Evolutionary conservation across 2,113 vertebrate species (phyloP), one percentile per base, ranked within the genome.

Genomic region (Semnopithecus entellus): DNA sequence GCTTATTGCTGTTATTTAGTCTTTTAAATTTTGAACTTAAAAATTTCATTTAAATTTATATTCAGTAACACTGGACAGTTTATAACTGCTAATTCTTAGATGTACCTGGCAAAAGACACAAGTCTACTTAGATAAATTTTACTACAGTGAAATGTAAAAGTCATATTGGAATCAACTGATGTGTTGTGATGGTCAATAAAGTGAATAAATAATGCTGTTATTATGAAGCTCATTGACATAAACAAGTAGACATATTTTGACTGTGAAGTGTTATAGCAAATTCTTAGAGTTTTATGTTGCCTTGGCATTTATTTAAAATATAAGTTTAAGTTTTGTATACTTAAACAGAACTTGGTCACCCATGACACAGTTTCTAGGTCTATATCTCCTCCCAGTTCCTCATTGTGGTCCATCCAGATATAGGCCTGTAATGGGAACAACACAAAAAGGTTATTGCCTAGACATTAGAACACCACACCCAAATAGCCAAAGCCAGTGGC

Each of bases 31-130:
- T 84, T 59, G 14, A 83, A 25, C 35, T 88, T 59, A 38, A 40
- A 83, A 92, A 83, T 68, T 76, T 20, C 40, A 57, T 92, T 92
- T 59, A 68, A 95, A 59, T 43, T 27, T 93, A 35, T 96, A 16
- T 70, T 83, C 30, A 83, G 14, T 78, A 40, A 2, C 82, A 52
- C 27, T 83, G 10, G 10, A 48, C 23, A 68, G 18, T 78, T 89
- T 14, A 27, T 50, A 89, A 50, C 25, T 50, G 25, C 50, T 88
- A 13, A 88, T 68, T 82, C 32, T 3, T 83, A 45, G 25, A 20
- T 20, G 40, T 48, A 20, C 48, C 70, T 76, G 35, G 57, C 16
- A 83, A 85, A 83, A 76, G 2, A 50, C 1, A 32, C 22, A 12
- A 70, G 30, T 76, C 35, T 83, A 50, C 48, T 82, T 79, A 20